Conservation (phyloP, 2,888 invertebrate species). For the Lochmaea crataegi region DNA sequence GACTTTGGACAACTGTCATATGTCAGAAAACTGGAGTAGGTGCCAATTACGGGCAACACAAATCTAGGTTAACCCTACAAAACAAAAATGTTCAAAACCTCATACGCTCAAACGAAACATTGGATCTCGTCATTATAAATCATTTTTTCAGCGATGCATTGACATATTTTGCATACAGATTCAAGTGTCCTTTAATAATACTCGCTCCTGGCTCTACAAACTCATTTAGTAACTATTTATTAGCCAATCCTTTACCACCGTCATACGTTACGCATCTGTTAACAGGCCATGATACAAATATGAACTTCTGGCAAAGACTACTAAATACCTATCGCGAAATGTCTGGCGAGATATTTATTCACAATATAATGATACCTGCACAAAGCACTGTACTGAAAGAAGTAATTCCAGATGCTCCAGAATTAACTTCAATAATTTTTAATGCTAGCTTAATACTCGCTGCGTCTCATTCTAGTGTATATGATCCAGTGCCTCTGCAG, state of each 20-base stretch:
- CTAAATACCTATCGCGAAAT: slow-evolving; percentile 63
- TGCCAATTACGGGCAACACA: background rate
- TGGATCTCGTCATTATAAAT: slow-evolving; percentile 56
- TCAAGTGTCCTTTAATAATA: slow-evolving; percentile 39
- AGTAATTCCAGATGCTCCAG: slow-evolving; percentile 51
- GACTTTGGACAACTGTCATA: background rate
- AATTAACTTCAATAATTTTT: slow-evolving; percentile 50
- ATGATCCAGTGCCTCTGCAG: slow-evolving; percentile 66
- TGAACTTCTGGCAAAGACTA: slow-evolving; percentile 68
- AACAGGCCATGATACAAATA: slow-evolving; percentile 54
- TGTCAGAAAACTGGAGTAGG: background rate
- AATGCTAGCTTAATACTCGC: slow-evolving; percentile 56
- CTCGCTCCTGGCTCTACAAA: slow-evolving; percentile 34
- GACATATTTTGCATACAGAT: slow-evolving; percentile 31
- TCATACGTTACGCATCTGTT: slow-evolving; percentile 49
- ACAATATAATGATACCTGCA: slow-evolving; percentile 1
- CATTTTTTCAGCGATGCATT: slow-evolving; percentile 53
- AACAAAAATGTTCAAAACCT: slow-evolving; percentile 52
- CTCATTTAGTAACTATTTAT: slow-evolving; percentile 59
- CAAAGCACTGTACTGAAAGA: slow-evolving; percentile 50
- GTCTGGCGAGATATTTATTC: background rate
- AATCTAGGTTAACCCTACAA: slow-evolving; percentile 30
- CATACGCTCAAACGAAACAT: slow-evolving; percentile 49
- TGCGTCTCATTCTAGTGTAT: slow-evolving; percentile 67
- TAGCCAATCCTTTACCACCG: slow-evolving; percentile 65